Evolutionary conservation across 1,140 invertebrate species (phyloP).

Genomic region (Aphelenchoides fujianensis): DNA sequence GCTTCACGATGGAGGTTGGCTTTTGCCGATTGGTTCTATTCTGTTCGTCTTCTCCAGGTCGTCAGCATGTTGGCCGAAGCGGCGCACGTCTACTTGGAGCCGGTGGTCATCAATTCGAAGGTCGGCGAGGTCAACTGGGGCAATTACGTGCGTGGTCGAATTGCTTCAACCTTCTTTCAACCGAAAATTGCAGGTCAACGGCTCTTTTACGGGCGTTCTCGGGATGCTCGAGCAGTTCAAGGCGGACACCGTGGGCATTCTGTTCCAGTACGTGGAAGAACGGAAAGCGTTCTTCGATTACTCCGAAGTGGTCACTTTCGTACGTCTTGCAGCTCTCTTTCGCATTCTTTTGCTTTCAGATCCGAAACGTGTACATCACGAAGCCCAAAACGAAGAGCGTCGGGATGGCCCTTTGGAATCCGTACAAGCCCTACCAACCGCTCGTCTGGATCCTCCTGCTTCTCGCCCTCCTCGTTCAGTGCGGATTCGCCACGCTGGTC

Average conservation of each 20-base stretch:
- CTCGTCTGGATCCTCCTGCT: constrained; percentile 35
- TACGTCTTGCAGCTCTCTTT: constrained; percentile 18
- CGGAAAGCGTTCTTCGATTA: constrained; percentile 28
- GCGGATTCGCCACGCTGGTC: constrained; percentile 32
- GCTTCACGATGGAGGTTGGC: constrained; percentile 36
- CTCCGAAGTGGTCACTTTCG: constrained; percentile 37
- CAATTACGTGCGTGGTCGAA: constrained; percentile 26
- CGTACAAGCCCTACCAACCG: constrained; percentile 41
- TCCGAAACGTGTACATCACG: constrained; percentile 39
- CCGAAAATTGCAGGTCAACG: constrained; percentile 28
- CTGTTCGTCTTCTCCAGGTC: constrained; percentile 13
- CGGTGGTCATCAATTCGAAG: constrained; percentile 32
- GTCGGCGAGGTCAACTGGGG: constrained; percentile 39
- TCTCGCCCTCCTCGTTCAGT: constrained; percentile 33
- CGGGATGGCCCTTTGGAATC: constrained; percentile 39
- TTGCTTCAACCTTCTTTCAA: neutral
- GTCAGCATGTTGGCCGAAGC: constrained; percentile 35
- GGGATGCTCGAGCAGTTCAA: constrained; percentile 35
- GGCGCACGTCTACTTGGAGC: constrained; percentile 25
- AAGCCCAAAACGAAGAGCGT: constrained; percentile 42
- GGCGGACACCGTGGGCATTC: constrained; percentile 37
- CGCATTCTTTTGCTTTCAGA: constrained; percentile 17
- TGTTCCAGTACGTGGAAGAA: constrained; percentile 41
- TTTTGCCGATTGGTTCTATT: neutral
- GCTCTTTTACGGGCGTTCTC: constrained; percentile 44